Conservation (phyloP, 1,140 invertebrate genomes). For the Drosophila tropicalis region DNA sequence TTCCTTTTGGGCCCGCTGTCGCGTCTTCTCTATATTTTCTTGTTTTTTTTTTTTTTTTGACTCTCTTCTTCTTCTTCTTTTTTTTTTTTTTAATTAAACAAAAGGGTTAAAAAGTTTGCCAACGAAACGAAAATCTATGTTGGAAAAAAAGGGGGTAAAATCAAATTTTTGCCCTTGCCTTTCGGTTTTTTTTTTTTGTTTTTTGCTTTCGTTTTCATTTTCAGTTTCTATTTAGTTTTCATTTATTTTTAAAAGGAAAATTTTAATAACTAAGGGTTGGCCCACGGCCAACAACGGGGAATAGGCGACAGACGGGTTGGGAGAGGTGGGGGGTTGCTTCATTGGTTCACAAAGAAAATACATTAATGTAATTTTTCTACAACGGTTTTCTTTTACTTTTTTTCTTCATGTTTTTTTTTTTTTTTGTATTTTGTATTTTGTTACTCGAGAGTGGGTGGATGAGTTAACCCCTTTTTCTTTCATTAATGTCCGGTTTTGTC, state of each 20-base stretch:
- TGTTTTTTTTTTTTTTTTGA: constrained; percentile 26
- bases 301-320: not conserved
- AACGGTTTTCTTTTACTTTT: constrained; percentile 33
- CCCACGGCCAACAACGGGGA: not conserved
- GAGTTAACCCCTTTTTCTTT: constrained; percentile 29
- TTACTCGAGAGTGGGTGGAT: constrained; percentile 15
- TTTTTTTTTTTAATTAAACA: constrained; percentile 79
- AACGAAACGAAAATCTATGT: constrained; percentile 52
- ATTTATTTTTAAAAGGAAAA: constrained; percentile 78
- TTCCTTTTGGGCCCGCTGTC: constrained; percentile 10
- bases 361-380: constrained; percentile 69
- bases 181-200: not conserved
- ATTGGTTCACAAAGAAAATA: constrained; percentile 39
- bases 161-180: constrained; percentile 63
- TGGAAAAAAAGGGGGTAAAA: constrained; percentile 66
- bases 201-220: constrained; percentile 26
- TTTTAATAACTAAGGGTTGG: constrained; percentile 76
- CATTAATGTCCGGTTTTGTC: constrained; percentile 31
- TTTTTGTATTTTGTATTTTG: too few species aligned
- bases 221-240: constrained; percentile 76
- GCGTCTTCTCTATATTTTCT: constrained; percentile 37
- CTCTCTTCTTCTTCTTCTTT: constrained; percentile 49
- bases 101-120: constrained; percentile 77
- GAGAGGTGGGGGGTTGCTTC: constrained; percentile 13
- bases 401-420: constrained; percentile 23